Evolutionary conservation across 2,113 vertebrate genomes (phyloP).

Genomic region (Anser brachyrhynchus): DNA sequence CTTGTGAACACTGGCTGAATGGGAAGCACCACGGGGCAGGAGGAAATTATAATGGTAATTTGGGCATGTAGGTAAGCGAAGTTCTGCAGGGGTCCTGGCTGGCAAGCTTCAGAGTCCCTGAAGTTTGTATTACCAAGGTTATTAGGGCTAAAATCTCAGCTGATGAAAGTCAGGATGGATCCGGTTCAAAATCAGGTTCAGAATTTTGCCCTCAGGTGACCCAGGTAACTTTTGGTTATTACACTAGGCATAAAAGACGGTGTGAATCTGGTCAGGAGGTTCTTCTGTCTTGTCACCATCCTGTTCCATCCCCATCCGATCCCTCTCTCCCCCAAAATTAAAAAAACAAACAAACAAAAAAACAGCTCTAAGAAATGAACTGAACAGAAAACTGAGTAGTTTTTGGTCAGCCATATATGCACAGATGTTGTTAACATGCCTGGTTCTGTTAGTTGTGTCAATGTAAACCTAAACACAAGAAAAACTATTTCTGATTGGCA

Average conservation of each 20-base stretch:
- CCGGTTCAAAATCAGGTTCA: not conserved
- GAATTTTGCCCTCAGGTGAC: not conserved
- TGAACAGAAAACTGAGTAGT: not conserved
- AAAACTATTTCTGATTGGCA: not conserved
- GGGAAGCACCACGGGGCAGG: not conserved
- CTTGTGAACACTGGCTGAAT: not conserved
- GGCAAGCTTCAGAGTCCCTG: not conserved
- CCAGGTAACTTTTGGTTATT: not conserved
- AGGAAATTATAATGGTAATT: accelerated
- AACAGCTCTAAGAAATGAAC: not conserved
- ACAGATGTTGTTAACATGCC: not conserved
- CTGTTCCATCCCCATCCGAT: not conserved
- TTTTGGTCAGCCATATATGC: not conserved
- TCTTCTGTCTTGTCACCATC: not conserved
- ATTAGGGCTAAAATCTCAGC: not conserved
- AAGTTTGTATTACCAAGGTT: not conserved
- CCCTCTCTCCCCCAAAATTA: not conserved
- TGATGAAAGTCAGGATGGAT: not conserved
- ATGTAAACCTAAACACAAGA: not conserved
- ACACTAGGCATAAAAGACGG: not conserved
- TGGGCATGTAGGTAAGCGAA: not conserved
- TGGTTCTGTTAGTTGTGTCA: not conserved
- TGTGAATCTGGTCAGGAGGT: not conserved
- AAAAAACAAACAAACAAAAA: not conserved
- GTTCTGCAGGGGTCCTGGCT: not conserved